phyloP scores from a whole-genome alignment of 2,888 invertebrate species.

The Acanthosepion esculentum region DNA sequence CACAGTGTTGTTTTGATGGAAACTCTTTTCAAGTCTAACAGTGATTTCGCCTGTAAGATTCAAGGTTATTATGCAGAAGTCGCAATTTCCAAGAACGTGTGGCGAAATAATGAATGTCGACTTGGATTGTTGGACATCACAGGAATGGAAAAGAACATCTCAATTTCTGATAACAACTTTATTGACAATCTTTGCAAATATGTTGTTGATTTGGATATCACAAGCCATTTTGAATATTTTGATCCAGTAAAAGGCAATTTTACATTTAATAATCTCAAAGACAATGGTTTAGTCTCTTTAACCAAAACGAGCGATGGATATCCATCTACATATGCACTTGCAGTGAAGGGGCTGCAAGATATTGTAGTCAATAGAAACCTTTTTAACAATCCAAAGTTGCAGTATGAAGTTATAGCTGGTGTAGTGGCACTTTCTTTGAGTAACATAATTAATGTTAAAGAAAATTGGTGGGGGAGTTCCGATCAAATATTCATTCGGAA shows the following conservation, averaged over 20 bases:
- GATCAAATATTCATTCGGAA: slow-evolving; percentile 84
- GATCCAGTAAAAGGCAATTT: slow-evolving; percentile 85
- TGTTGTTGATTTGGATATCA: slow-evolving; percentile 89
- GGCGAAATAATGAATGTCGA: slow-evolving; percentile 87
- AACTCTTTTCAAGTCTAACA: slow-evolving; percentile 89
- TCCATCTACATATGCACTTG: slow-evolving; percentile 83
- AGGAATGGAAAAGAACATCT: slow-evolving; percentile 97
- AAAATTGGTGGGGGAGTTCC: slow-evolving; percentile 97
- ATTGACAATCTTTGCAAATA: slow-evolving; percentile 86
- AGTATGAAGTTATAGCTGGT: slow-evolving; percentile 94
- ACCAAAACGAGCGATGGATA: slow-evolving; percentile 55
- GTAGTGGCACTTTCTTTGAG: slow-evolving; percentile 87
- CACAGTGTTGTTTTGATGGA: slow-evolving; percentile 91
- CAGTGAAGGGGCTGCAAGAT: slow-evolving; percentile 94
- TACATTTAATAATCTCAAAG: slow-evolving; percentile 65
- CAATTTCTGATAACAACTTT: slow-evolving; percentile 87
- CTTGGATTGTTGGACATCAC: slow-evolving; percentile 75
- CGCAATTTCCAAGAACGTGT: slow-evolving; percentile 89
- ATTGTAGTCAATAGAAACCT: slow-evolving; percentile 92
- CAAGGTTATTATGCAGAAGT: slow-evolving; percentile 94
- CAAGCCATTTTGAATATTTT: slow-evolving; percentile 88
- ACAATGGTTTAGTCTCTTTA: slow-evolving; percentile 55
- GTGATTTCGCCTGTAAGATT: slow-evolving; percentile 87
- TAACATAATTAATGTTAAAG: slow-evolving; percentile 88
- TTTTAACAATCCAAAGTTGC: slow-evolving; percentile 79